Evolutionary conservation across 2,797 vertebrate genomes (phyloP).

Genomic region (Amazona finschi): DNA sequence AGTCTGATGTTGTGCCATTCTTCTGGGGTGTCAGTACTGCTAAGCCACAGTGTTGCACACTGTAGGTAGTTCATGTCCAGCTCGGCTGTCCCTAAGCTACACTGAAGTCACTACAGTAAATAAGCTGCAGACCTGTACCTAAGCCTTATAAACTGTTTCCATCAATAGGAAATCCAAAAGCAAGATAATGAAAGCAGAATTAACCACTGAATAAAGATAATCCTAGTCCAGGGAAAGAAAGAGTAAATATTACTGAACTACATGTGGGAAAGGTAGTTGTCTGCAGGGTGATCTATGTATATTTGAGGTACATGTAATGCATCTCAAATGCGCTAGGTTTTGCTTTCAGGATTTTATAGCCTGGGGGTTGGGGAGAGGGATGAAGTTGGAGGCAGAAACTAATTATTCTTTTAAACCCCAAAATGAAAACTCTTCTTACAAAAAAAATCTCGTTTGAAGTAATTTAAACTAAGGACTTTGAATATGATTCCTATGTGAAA

Average conservation of each 20-base stretch:
- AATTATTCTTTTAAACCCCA: not conserved
- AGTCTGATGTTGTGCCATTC: not conserved
- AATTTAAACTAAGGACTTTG: not conserved
- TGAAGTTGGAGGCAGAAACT: not conserved
- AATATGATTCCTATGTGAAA: no score
- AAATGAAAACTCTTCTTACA: not conserved
- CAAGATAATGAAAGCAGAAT: not conserved
- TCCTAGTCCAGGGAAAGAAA: not conserved
- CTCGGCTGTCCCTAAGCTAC: not conserved
- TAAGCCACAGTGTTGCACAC: not conserved
- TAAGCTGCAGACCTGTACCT: not conserved
- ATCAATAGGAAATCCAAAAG: not conserved
- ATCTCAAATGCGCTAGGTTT: not conserved
- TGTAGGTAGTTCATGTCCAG: not conserved
- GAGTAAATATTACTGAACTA: not conserved
- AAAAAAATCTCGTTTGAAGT: not conserved
- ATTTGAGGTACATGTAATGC: fast-evolving
- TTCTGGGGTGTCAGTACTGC: not conserved
- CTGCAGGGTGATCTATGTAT: not conserved
- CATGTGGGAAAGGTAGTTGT: not conserved
- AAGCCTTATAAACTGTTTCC: not conserved
- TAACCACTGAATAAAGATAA: not conserved
- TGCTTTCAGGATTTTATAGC: not conserved
- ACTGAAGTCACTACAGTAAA: not conserved
- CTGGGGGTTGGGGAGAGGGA: not conserved